Percentiles rank a stretch among this genome's conserved stretches.
Conservation (phyloP, 2,797 vertebrate genomes). For the Rhabdophis nuchalis region DNA sequence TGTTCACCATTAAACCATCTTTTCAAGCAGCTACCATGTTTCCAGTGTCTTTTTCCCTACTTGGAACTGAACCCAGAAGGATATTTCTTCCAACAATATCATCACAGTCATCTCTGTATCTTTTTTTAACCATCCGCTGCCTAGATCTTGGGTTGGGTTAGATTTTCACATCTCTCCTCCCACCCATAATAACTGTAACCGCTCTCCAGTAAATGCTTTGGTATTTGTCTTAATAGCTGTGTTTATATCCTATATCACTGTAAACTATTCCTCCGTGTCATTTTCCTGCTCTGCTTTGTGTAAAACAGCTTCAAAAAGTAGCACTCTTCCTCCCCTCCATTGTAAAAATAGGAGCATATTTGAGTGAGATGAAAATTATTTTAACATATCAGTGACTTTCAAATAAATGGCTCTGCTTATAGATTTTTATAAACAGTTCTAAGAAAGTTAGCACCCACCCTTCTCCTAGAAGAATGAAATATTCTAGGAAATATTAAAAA, state of each 20-base stretch:
- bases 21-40: too few species aligned
- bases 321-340: neutral
- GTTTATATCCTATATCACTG: neutral
- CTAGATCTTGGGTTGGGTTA: neutral
- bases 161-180: neutral
- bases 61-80: too few species aligned
- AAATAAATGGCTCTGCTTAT: neutral
- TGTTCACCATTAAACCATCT: too few species aligned
- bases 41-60: too few species aligned
- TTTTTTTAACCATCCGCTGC: neutral
- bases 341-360: neutral
- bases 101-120: neutral
- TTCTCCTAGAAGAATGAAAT: too few species aligned
- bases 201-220: neutral
- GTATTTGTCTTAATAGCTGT: neutral
- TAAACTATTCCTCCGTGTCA: neutral
- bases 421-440: neutral
- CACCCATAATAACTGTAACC: fast-evolving
- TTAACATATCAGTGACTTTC: neutral
- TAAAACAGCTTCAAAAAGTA: neutral
- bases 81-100: too few species aligned
- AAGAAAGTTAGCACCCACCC: too few species aligned
- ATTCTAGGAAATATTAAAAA: too few species aligned
- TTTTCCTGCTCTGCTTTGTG: neutral
- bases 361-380: neutral